These are phyloP conservation scores for Drosophila flavopinicola DNA, from an alignment of 2,888 invertebrate genomes.

Conservation along the genomic window DNA sequence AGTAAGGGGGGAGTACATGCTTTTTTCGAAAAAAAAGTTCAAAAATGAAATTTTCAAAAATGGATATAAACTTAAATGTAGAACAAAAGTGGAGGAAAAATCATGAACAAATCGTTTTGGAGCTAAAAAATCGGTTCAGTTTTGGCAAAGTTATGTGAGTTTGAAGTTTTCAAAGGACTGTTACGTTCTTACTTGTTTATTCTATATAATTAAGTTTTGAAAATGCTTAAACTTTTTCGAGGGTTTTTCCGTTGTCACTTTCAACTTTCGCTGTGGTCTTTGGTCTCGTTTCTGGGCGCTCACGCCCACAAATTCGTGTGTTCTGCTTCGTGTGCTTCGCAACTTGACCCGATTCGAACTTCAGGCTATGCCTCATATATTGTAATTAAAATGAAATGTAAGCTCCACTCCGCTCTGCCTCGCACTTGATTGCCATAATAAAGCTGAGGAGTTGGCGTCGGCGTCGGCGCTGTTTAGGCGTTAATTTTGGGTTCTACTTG, in stretches of 20 bases:
- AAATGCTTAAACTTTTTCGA: background rate
- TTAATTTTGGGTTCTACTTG: constrained; percentile 73
- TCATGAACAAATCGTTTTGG: too few species aligned
- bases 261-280: constrained; percentile 69
- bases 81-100: too few species aligned
- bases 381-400: constrained; percentile 57
- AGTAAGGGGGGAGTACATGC: too few species aligned
- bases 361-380: constrained; percentile 38
- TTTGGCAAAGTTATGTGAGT: too few species aligned
- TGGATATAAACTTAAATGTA: too few species aligned
- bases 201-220: background rate
- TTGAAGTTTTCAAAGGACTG: too few species aligned
- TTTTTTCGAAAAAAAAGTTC: too few species aligned
- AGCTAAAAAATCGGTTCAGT: too few species aligned
- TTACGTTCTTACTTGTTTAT: background rate
- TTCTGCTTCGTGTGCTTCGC: constrained; percentile 53
- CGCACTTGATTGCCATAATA: constrained; percentile 68
- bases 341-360: constrained; percentile 67
- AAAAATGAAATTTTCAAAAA: too few species aligned
- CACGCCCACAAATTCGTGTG: constrained; percentile 45
- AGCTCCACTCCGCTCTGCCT: background rate
- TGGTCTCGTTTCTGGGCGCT: constrained; percentile 50
- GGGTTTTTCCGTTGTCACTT: constrained; percentile 60
- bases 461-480: constrained; percentile 62
- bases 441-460: constrained; percentile 11